Percentiles rank a stretch among this genome's conserved stretches.
Evolutionary conservation across 2,113 vertebrate species (phyloP).

Genomic region (Sprattus sprattus): DNA sequence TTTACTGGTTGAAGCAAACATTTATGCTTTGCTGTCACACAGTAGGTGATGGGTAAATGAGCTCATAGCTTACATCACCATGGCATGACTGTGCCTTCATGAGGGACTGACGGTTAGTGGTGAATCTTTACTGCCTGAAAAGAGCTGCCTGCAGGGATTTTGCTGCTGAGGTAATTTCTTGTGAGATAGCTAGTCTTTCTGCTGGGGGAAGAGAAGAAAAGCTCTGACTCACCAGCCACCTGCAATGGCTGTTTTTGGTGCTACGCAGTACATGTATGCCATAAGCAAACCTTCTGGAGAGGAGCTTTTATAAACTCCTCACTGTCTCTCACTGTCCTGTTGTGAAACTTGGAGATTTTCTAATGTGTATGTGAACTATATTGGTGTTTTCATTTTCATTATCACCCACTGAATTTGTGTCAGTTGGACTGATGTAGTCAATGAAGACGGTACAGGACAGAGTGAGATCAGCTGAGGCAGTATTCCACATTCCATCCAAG

Average conservation of each 20-base stretch:
- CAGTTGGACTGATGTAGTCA: neutral
- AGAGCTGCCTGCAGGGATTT: neutral
- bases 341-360: neutral
- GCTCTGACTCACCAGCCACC: slow-evolving; percentile 11
- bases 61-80: slow-evolving; percentile 1
- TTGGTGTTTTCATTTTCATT: neutral
- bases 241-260: slow-evolving; percentile 10
- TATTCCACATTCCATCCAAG: neutral
- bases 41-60: neutral
- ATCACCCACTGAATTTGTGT: neutral
- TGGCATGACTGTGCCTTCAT: neutral
- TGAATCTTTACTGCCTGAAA: slow-evolving; percentile 2
- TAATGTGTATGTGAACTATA: neutral
- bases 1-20: neutral
- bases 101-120: neutral
- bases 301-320: neutral
- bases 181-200: neutral
- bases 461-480: neutral
- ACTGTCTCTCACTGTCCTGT: neutral
- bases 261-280: neutral
- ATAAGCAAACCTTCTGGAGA: slow-evolving; percentile 7
- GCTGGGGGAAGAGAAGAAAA: neutral
- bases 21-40: neutral
- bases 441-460: neutral
- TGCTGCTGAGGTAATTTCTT: slow-evolving; percentile 16